phyloP scores from a whole-genome alignment of 2,888 invertebrate genomes.

The Cheilosia scutellata region DNA sequence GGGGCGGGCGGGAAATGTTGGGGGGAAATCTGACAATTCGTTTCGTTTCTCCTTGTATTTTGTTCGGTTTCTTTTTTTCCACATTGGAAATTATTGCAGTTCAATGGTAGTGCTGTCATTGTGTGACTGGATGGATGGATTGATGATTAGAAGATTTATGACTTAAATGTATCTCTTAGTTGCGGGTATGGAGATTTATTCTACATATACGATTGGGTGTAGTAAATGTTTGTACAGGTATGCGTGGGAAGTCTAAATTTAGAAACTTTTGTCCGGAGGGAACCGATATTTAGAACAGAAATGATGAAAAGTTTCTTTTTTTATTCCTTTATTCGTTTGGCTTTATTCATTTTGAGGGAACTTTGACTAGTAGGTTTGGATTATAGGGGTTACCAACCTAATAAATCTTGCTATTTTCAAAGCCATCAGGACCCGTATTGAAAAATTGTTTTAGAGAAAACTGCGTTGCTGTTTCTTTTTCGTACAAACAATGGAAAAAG shows the following conservation, averaged over 20 bases:
- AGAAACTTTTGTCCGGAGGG: slow-evolving; percentile 12
- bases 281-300: background rate
- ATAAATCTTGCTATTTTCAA: too few species aligned
- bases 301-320: too few species aligned
- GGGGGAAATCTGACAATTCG: slow-evolving; percentile 65
- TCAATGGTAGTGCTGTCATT: slow-evolving; percentile 59
- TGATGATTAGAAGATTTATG: slow-evolving; percentile 64
- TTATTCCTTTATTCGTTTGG: too few species aligned
- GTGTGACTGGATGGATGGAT: slow-evolving; percentile 60
- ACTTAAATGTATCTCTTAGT: slow-evolving; percentile 24
- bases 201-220: slow-evolving; percentile 3
- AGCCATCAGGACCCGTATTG: too few species aligned
- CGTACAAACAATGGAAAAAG: too few species aligned
- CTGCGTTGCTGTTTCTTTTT: too few species aligned
- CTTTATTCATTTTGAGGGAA: too few species aligned
- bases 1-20: slow-evolving; percentile 46
- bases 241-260: slow-evolving; percentile 46
- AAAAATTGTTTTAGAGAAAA: too few species aligned
- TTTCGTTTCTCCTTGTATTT: slow-evolving; percentile 43
- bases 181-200: slow-evolving; percentile 19
- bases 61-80: slow-evolving; percentile 11
- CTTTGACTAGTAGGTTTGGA: too few species aligned
- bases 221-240: background rate
- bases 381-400: too few species aligned
- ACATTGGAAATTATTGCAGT: slow-evolving; percentile 55